Conservation (phyloP, 2,888 invertebrate species). For the Anarsia innoxiella region DNA sequence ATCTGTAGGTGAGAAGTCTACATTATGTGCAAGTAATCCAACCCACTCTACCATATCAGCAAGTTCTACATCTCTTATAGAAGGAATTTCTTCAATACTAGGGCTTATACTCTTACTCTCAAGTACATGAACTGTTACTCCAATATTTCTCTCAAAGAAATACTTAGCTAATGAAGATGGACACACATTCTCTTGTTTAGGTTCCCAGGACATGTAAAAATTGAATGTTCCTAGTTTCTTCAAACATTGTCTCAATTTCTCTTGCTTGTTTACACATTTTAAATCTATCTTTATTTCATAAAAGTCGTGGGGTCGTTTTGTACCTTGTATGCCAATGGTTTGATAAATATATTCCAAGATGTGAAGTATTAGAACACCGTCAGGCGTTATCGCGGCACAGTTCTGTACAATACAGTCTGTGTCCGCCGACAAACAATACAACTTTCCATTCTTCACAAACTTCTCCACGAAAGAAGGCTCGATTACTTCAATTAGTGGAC, state of each 20-base stretch:
- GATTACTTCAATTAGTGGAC: slow-evolving; percentile 44
- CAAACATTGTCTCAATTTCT: slow-evolving; percentile 33
- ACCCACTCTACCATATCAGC: slow-evolving; percentile 62
- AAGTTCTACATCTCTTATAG: slow-evolving; percentile 38
- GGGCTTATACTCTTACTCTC: slow-evolving; percentile 32
- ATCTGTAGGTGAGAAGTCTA: slow-evolving; percentile 36
- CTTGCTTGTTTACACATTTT: slow-evolving; percentile 29
- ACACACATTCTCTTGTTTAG: slow-evolving; percentile 43
- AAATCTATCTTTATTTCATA: slow-evolving; percentile 51
- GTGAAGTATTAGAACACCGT: slow-evolving; percentile 48
- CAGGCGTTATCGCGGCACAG: slow-evolving; percentile 51
- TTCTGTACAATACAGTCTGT: slow-evolving; percentile 53
- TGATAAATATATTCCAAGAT: slow-evolving; percentile 47
- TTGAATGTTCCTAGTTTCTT: slow-evolving; percentile 43
- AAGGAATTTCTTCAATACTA: slow-evolving; percentile 42
- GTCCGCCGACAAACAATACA: slow-evolving; percentile 44
- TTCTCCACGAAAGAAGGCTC: slow-evolving; percentile 48
- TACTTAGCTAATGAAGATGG: slow-evolving; percentile 65
- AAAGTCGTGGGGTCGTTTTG: slow-evolving; percentile 41
- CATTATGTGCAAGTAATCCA: slow-evolving; percentile 47
- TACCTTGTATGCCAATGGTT: slow-evolving; percentile 59
- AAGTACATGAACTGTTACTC: slow-evolving; percentile 33
- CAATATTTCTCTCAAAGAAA: slow-evolving; percentile 41
- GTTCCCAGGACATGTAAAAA: slow-evolving; percentile 50
- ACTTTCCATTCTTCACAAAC: slow-evolving; percentile 48